phyloP scores from a whole-genome alignment of 2,888 invertebrate species.

The Perizoma flavofasciatum region DNA sequence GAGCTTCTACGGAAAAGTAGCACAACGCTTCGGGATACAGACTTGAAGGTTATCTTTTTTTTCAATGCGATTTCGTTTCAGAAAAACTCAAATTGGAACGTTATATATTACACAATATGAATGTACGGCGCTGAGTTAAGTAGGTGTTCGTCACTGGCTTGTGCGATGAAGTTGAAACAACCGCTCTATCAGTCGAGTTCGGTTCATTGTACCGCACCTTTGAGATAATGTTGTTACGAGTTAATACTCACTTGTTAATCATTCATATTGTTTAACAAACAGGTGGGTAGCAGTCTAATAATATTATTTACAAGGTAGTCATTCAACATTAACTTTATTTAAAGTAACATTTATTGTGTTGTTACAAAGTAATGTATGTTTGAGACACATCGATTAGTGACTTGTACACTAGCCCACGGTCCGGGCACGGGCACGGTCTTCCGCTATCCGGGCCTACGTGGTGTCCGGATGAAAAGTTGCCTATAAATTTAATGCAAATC shows the following conservation, averaged over 20 bases:
- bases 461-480: too few relatives aligned
- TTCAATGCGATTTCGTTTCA: not conserved
- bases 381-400: too few relatives aligned
- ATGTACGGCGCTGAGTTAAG: not conserved
- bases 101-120: not conserved
- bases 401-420: too few relatives aligned
- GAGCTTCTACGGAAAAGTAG: not conserved
- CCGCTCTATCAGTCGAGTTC: slow-evolving; percentile 47
- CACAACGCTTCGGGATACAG: not conserved
- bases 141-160: slow-evolving; percentile 34
- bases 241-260: slow-evolving; percentile 26
- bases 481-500: too few relatives aligned
- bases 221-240: slow-evolving; percentile 38
- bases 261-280: slow-evolving; percentile 12
- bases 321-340: too few relatives aligned
- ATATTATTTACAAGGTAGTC: too few relatives aligned
- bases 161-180: slow-evolving; percentile 50
- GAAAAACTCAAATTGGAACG: not conserved
- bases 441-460: too few relatives aligned
- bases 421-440: too few relatives aligned
- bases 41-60: not conserved
- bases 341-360: too few relatives aligned
- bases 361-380: too few relatives aligned
- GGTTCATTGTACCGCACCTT: slow-evolving; percentile 46
- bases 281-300: slow-evolving; percentile 1